Conservation (phyloP, 2,888 invertebrate species). For the Chloroclystis v-ata region DNA sequence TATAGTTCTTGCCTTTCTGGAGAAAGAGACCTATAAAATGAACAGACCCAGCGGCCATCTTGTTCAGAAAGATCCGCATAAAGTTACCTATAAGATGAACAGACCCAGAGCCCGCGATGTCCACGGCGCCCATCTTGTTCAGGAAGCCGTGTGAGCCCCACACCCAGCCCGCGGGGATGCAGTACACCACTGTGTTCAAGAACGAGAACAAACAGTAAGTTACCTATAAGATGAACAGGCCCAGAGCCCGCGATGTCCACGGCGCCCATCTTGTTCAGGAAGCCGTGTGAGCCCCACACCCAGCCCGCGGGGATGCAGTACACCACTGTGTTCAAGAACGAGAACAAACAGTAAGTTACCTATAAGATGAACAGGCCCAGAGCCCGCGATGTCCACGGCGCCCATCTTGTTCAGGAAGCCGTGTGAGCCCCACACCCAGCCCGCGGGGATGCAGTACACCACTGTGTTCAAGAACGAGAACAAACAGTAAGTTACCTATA, state of each 20-base stretch:
- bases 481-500: slow-evolving; percentile 93
- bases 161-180: no score
- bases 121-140: slow-evolving; percentile 70
- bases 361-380: slow-evolving; percentile 92
- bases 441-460: no score
- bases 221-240: slow-evolving; percentile 93
- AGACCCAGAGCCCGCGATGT: slow-evolving; percentile 88
- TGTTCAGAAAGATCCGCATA: slow-evolving; percentile 65
- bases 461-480: no score
- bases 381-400: slow-evolving; percentile 95
- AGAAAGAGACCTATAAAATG: background rate
- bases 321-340: no score
- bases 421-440: slow-evolving; percentile 84
- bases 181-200: no score
- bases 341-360: slow-evolving; percentile 93
- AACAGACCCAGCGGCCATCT: background rate
- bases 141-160: slow-evolving; percentile 83
- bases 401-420: slow-evolving; percentile 91
- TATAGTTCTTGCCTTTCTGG: no score
- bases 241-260: slow-evolving; percentile 96
- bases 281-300: slow-evolving; percentile 94
- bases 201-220: slow-evolving; percentile 91
- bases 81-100: slow-evolving; percentile 81
- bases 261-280: slow-evolving; percentile 88
- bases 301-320: no score